Conservation (phyloP, 1,140 invertebrate species). For the Catajapyx aquilonaris region DNA sequence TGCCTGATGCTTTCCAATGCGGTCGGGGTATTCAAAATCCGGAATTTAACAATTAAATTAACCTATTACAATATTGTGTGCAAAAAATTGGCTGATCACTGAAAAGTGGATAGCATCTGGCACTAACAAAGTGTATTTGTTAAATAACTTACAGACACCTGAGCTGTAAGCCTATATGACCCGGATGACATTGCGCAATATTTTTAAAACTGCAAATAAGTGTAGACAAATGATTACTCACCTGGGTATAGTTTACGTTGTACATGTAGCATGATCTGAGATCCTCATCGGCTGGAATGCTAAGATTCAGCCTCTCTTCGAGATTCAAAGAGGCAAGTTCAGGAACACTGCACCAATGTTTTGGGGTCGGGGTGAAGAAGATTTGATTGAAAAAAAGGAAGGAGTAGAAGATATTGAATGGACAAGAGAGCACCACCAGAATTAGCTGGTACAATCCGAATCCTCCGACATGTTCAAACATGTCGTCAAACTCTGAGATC, state of each 20-base stretch:
- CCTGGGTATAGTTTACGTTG: constrained; percentile 14
- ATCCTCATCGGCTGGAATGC: constrained; percentile 6
- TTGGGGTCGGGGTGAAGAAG: neutral
- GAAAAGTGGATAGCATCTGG: too few species aligned
- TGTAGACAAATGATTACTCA: too few species aligned
- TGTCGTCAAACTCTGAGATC: constrained; percentile 9
- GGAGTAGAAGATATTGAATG: constrained; percentile 1
- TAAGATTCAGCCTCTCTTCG: constrained; percentile 5
- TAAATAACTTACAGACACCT: too few species aligned
- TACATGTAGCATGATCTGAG: constrained; percentile 14
- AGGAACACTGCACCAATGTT: constrained; percentile 14
- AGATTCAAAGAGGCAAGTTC: constrained; percentile 6
- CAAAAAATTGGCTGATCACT: too few species aligned
- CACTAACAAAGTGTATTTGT: too few species aligned
- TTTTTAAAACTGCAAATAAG: too few species aligned
- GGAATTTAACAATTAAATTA: too few species aligned
- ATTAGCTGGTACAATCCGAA: constrained; percentile 10
- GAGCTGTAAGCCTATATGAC: too few species aligned
- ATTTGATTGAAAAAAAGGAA: neutral
- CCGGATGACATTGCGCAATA: too few species aligned
- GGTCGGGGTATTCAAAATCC: too few species aligned
- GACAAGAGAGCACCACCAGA: constrained; percentile 6
- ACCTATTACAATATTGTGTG: too few species aligned
- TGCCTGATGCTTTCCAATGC: too few species aligned
- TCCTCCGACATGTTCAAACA: constrained; percentile 9